These are phyloP conservation scores for Alcedo quadribrachys DNA, from an alignment of 2,797 vertebrate species.

Conservation along the genomic window DNA sequence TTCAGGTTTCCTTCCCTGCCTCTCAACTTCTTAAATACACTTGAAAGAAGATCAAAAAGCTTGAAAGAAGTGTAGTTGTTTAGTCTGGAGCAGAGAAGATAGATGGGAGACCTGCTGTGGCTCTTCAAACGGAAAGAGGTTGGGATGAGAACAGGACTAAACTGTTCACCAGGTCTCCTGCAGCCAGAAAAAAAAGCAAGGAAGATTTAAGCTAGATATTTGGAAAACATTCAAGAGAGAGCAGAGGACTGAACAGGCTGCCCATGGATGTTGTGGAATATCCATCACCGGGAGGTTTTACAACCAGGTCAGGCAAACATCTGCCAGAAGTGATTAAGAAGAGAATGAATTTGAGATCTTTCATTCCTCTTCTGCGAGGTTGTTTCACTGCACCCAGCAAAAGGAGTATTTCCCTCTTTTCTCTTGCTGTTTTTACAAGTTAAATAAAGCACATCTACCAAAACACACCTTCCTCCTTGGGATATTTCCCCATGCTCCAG, in stretches of 20 bases:
- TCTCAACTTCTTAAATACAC: constrained; percentile 21
- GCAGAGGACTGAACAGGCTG: constrained; percentile 17
- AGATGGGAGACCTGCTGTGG: not conserved
- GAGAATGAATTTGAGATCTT: not conserved
- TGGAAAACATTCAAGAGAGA: constrained; percentile 50
- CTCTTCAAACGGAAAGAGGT: not conserved
- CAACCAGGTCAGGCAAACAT: constrained; percentile 24
- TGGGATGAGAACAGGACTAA: not conserved
- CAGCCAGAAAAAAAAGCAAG: constrained; percentile 19
- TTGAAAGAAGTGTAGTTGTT: constrained; percentile 14
- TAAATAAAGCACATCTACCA: too few relatives aligned
- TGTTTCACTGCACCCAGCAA: not conserved
- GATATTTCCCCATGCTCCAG: not conserved
- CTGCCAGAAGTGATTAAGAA: not conserved
- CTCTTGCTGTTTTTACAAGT: too few relatives aligned
- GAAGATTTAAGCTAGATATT: not conserved
- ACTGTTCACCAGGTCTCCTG: constrained; percentile 28
- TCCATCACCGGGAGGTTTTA: constrained; percentile 12
- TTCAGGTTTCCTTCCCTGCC: constrained; percentile 11
- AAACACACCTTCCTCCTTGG: not conserved
- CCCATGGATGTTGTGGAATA: constrained; percentile 6
- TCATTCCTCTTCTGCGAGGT: not conserved
- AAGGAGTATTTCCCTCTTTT: not conserved
- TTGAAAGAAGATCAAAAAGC: constrained; percentile 54
- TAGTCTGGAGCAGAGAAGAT: constrained; percentile 35